A percentile compares a stretch with the other conserved stretches of the same genome.
phyloP scores from a whole-genome alignment of 2,888 invertebrate genomes.

The Strigamia maritima region DNA sequence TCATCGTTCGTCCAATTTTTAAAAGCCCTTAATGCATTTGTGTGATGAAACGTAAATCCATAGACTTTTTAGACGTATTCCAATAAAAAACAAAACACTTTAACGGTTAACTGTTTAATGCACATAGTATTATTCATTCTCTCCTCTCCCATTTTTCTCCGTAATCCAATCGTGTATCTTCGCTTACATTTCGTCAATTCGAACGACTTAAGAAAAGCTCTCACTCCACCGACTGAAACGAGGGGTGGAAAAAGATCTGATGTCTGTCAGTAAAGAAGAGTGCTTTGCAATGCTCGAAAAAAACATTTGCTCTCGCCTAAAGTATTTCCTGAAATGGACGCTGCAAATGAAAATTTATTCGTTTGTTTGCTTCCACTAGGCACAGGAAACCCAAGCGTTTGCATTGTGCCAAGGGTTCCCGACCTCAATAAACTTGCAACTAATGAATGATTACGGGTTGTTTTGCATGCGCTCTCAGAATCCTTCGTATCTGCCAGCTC shows the following conservation, averaged over 20 bases:
- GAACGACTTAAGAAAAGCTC: background rate
- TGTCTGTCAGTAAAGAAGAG: background rate
- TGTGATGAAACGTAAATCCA: too few relatives aligned
- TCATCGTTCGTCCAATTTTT: too few relatives aligned
- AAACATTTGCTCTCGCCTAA: slow-evolving; percentile 20
- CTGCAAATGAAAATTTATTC: slow-evolving; percentile 19
- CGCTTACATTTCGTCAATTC: background rate
- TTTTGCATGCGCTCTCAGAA: background rate
- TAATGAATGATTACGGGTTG: slow-evolving; percentile 23
- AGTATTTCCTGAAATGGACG: slow-evolving; percentile 23
- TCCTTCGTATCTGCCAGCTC: background rate
- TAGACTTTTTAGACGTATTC: background rate
- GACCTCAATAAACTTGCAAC: slow-evolving; percentile 23
- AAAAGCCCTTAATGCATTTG: too few relatives aligned
- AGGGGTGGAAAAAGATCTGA: background rate
- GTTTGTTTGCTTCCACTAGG: slow-evolving; percentile 18
- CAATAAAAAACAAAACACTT: background rate
- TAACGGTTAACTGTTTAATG: background rate
- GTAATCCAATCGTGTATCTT: background rate
- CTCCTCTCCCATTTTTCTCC: background rate
- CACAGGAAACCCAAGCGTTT: slow-evolving; percentile 18
- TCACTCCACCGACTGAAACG: background rate
- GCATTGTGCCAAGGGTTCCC: slow-evolving; percentile 11
- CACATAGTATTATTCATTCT: background rate
- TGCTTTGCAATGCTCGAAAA: slow-evolving; percentile 7